Evolutionary conservation across 2,888 invertebrate genomes (phyloP).

Genomic region (Plebejus argus): DNA sequence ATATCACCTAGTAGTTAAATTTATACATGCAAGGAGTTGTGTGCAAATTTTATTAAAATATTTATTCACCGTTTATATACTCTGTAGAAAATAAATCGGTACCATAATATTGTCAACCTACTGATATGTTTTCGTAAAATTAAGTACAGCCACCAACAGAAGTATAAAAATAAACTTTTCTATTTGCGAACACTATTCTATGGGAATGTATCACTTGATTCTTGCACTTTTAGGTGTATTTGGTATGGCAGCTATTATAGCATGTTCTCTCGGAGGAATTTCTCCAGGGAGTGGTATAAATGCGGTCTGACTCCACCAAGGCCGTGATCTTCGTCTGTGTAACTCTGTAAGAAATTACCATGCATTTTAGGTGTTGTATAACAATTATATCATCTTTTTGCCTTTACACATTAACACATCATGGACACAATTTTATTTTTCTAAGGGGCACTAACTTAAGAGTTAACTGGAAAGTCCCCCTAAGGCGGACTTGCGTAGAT

Average conservation of each 20-base stretch:
- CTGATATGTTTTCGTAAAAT: constrained; percentile 3
- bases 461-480: no score
- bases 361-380: not conserved
- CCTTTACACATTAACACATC: no score
- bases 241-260: constrained; percentile 49
- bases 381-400: no score
- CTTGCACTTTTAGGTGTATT: constrained; percentile 23
- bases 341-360: constrained; percentile 84
- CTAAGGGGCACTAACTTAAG: no score
- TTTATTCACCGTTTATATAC: no score
- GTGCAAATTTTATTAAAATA: no score
- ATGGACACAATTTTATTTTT: no score
- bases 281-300: constrained; percentile 93
- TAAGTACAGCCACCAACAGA: constrained; percentile 25
- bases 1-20: not conserved
- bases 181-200: constrained; percentile 1
- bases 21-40: not conserved
- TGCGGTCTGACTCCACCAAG: constrained; percentile 90
- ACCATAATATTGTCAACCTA: not conserved
- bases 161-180: constrained; percentile 18
- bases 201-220: not conserved
- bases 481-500: no score
- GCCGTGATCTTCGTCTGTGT: constrained; percentile 97
- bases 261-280: constrained; percentile 84
- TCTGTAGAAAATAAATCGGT: not conserved